These are phyloP conservation scores for Lasioglossum marginatum DNA, from an alignment of 2,888 invertebrate genomes.

Conservation along the genomic window DNA sequence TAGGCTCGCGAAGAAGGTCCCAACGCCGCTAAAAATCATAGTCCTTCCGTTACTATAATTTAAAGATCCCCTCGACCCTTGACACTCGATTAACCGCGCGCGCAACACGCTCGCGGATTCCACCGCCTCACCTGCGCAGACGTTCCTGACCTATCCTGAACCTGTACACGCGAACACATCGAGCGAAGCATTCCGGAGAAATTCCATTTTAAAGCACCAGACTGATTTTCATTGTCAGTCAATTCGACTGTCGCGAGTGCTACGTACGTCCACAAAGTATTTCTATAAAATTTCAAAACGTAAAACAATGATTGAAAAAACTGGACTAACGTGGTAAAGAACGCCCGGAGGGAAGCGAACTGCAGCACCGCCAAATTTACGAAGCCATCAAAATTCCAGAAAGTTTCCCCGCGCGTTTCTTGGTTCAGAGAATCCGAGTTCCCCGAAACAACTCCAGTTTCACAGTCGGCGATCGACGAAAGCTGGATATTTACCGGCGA, in stretches of 20 bases:
- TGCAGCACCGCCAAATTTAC: neutral
- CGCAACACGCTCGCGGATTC: conserved; percentile 16
- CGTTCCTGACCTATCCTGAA: conserved; percentile 56
- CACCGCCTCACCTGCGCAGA: conserved; percentile 15
- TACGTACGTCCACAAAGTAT: neutral
- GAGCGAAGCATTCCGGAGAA: conserved; percentile 28
- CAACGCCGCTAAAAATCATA: neutral
- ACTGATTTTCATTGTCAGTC: neutral
- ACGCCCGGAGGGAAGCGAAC: neutral
- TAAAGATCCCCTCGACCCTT: conserved; percentile 55
- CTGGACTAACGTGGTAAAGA: neutral
- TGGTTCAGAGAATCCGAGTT: neutral
- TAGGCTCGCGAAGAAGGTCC: neutral
- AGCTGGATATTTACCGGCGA: neutral
- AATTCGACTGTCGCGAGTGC: neutral
- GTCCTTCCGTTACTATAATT: conserved; percentile 57
- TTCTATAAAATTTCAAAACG: too few relatives aligned
- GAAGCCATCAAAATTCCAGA: neutral
- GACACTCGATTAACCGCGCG: conserved; percentile 56
- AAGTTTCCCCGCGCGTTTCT: conserved; percentile 4
- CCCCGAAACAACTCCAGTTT: conserved; percentile 5
- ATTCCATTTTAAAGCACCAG: conserved; percentile 26
- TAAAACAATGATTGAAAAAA: neutral
- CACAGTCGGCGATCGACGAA: conserved; percentile 17
- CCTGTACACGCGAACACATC: conserved; percentile 50